A percentile compares a stretch with the other conserved stretches of the same genome.
Evolutionary conservation across 1,140 invertebrate species (phyloP).

Genomic region (Lepidurus arcticus): DNA sequence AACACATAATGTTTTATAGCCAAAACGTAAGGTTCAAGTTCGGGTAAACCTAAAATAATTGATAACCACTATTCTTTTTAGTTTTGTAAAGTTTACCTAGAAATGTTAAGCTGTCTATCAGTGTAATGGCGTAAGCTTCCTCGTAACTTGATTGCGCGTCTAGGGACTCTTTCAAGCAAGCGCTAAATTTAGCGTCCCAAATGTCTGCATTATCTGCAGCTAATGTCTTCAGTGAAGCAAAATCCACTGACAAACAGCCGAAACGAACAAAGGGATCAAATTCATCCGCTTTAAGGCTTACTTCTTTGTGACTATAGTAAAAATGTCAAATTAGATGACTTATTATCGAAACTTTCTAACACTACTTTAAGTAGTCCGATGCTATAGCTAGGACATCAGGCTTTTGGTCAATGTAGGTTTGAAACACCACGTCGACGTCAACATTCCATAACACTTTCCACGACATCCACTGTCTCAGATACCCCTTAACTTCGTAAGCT

Average conservation of each 20-base stretch:
- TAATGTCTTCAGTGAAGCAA: not conserved
- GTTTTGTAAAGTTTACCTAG: not conserved
- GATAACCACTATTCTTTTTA: not conserved
- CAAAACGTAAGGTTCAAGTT: not conserved
- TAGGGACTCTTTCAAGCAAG: not conserved
- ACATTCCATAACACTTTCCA: not conserved
- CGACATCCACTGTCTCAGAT: not conserved
- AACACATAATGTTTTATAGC: constrained; percentile 22
- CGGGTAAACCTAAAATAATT: not conserved
- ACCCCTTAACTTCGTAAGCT: not conserved
- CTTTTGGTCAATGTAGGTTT: not conserved
- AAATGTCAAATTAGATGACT: not conserved
- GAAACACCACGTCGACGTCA: not conserved
- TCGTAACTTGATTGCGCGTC: not conserved
- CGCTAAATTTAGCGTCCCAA: not conserved
- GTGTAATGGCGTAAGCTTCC: not conserved
- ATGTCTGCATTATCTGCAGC: not conserved
- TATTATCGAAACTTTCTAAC: not conserved
- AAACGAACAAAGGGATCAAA: not conserved
- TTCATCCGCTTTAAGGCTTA: not conserved
- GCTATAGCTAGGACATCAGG: not conserved
- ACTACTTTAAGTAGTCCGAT: not conserved
- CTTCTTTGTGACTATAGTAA: not conserved
- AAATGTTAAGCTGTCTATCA: not conserved
- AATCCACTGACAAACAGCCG: not conserved